phyloP scores from a whole-genome alignment of 2,888 invertebrate species.

The Pseudeuparius sepicola region DNA sequence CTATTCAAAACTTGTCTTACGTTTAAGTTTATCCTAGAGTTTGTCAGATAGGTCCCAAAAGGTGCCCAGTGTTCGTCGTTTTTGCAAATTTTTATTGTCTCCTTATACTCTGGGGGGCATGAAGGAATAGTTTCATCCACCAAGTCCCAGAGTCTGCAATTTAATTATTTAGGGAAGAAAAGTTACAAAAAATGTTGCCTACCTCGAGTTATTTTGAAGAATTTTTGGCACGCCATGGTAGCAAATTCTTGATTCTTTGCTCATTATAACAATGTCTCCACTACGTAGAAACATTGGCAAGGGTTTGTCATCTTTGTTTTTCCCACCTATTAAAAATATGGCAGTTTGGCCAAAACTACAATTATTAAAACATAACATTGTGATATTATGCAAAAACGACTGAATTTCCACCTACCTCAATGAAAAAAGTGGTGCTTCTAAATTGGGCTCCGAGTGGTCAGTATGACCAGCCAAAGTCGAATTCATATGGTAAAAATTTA shows the following conservation, averaged over 20 bases:
- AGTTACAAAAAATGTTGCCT: not conserved
- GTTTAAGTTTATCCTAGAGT: slow-evolving; percentile 87
- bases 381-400: no score
- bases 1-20: slow-evolving; percentile 76
- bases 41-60: slow-evolving; percentile 51
- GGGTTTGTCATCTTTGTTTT: slow-evolving; percentile 54
- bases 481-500: slow-evolving; percentile 92
- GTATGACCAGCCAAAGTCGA: slow-evolving; percentile 90
- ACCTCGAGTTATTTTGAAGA: slow-evolving; percentile 40
- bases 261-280: slow-evolving; percentile 91
- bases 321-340: slow-evolving; percentile 86
- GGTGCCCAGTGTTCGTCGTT: slow-evolving; percentile 43
- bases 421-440: slow-evolving; percentile 82
- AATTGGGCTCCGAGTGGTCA: slow-evolving; percentile 84
- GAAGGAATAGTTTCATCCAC: slow-evolving; percentile 17
- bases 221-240: slow-evolving; percentile 95
- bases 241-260: slow-evolving; percentile 67
- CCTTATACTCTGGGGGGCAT: slow-evolving; percentile 26
- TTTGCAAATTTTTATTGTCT: slow-evolving; percentile 28
- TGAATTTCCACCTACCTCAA: no score
- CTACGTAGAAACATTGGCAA: slow-evolving; percentile 66
- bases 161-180: slow-evolving; percentile 1
- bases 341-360: slow-evolving; percentile 89
- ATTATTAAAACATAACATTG: slow-evolving; percentile 10
- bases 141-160: slow-evolving; percentile 15